phyloP scores from a whole-genome alignment of 2,888 invertebrate genomes.

The Celastrina argiolus region DNA sequence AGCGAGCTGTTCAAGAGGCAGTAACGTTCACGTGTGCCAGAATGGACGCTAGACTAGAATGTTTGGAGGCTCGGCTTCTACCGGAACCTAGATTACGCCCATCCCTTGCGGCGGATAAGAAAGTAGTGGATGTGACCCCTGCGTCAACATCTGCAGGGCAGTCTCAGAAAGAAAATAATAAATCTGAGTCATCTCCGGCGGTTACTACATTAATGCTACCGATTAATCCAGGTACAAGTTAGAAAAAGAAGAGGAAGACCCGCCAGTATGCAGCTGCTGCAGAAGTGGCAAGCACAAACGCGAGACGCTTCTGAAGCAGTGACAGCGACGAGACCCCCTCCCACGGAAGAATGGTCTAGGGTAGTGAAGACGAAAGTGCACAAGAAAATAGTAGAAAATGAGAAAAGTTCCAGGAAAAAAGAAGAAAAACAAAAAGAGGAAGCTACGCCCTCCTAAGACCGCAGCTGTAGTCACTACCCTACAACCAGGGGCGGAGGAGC shows the following conservation, averaged over 20 bases:
- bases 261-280: neutral
- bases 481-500: too few species aligned
- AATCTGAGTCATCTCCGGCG: neutral
- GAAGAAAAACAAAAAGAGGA: neutral
- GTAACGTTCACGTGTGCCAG: neutral
- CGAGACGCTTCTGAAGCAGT: neutral
- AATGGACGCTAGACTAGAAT: neutral
- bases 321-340: neutral
- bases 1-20: neutral
- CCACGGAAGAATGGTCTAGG: too few species aligned
- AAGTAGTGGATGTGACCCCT: neutral
- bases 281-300: neutral
- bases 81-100: neutral
- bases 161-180: neutral
- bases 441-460: neutral
- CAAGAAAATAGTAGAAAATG: neutral
- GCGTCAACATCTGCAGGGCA: neutral
- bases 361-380: neutral
- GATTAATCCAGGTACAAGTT: neutral
- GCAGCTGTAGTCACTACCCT: constrained; percentile 20
- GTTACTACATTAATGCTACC: neutral
- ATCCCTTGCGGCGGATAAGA: neutral
- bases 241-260: neutral
- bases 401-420: neutral
- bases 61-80: neutral